Evolutionary conservation across 2,113 vertebrate genomes (phyloP).

Genomic region (Heterochromis multidens): DNA sequence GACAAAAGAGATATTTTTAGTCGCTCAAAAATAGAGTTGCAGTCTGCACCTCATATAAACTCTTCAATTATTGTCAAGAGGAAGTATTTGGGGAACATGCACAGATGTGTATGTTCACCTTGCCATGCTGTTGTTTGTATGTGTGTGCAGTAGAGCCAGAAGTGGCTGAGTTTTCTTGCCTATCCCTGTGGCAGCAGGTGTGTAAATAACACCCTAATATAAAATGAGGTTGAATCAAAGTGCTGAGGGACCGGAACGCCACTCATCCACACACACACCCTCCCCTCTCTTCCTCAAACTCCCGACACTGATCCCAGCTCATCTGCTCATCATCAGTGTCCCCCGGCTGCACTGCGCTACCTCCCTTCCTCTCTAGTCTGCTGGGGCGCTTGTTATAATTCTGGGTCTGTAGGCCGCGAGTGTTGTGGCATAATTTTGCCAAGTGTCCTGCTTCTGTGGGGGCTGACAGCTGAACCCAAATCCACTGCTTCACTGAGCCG

Average conservation of each 20-base stretch:
- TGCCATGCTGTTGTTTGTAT: not conserved
- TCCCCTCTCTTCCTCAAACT: slow-evolving; percentile 24
- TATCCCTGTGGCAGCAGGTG: slow-evolving; percentile 62
- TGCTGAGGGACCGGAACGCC: slow-evolving; percentile 31
- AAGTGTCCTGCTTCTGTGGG: slow-evolving; percentile 48
- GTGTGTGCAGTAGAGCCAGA: not conserved
- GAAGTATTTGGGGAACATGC: not conserved
- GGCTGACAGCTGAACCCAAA: slow-evolving; percentile 60
- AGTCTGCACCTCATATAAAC: not conserved
- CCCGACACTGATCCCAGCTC: slow-evolving; percentile 56
- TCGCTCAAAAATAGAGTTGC: slow-evolving; percentile 19
- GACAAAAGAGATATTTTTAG: slow-evolving; percentile 59
- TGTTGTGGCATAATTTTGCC: slow-evolving; percentile 52
- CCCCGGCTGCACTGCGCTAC: not conserved
- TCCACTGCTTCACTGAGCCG: slow-evolving; percentile 51
- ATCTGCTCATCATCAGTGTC: slow-evolving; percentile 54
- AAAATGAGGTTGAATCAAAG: slow-evolving; percentile 57
- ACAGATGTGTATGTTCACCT: slow-evolving; percentile 37
- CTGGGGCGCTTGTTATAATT: slow-evolving; percentile 53
- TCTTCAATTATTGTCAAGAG: slow-evolving; percentile 5
- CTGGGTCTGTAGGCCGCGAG: slow-evolving; percentile 48
- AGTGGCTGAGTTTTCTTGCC: not conserved
- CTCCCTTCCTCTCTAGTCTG: slow-evolving; percentile 18
- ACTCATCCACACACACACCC: slow-evolving; percentile 21
- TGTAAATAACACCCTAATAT: slow-evolving; percentile 67